Percentiles rank a stretch among this genome's conserved stretches.
These are phyloP conservation scores for Clavelina lepadiformis DNA, from an alignment of 23 tunicate species.

Conservation along the genomic window DNA sequence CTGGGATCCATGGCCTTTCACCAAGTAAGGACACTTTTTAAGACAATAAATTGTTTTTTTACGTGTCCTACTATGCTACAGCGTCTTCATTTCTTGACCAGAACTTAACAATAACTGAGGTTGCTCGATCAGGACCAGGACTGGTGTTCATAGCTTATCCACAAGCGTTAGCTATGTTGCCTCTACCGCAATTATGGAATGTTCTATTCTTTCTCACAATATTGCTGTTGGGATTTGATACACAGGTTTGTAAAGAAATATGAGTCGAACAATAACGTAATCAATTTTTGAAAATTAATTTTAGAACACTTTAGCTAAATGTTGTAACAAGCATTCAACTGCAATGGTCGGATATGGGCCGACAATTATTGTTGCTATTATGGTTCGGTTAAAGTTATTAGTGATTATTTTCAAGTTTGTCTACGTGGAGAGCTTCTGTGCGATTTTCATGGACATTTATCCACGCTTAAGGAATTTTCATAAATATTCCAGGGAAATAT, in stretches of 20 bases:
- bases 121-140: conserved; percentile 51
- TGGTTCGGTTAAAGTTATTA: background rate
- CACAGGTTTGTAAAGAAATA: conserved; percentile 24
- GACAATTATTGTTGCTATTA: background rate
- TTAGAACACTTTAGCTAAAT: background rate
- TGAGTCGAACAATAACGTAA: background rate
- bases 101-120: conserved; percentile 48
- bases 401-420: conserved; percentile 28
- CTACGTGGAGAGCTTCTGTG: conserved; percentile 30
- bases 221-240: conserved; percentile 47
- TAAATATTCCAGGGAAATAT: too few species aligned
- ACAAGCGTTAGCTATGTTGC: conserved; percentile 47
- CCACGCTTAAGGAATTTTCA: too few species aligned
- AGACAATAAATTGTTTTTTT: too few species aligned
- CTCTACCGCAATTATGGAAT: conserved; percentile 54
- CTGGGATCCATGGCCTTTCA: conserved; percentile 38
- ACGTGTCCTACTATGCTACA: too few species aligned
- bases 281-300: background rate
- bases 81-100: too few species aligned
- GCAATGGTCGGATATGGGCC: background rate
- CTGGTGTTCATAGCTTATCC: conserved; percentile 54
- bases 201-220: conserved; percentile 53
- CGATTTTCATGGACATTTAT: conserved; percentile 18
- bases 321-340: background rate
- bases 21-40: too few species aligned